These are phyloP conservation scores for Oryctes rhinoceros DNA, from an alignment of 1,140 invertebrate species.

Conservation along the genomic window DNA sequence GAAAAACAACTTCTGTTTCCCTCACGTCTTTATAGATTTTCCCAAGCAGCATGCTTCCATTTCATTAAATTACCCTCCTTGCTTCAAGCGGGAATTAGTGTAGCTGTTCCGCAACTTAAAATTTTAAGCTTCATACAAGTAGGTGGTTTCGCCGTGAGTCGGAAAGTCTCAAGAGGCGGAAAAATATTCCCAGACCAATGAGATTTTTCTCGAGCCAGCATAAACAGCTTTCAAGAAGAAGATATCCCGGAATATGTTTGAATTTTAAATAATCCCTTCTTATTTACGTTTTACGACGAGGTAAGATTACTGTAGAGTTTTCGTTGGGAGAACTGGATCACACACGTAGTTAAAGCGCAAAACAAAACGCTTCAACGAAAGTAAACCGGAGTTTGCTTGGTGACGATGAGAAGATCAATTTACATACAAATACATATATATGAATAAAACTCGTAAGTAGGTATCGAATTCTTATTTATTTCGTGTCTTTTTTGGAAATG, in stretches of 20 bases:
- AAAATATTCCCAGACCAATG: slow-evolving; percentile 19
- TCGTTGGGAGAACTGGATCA: background rate
- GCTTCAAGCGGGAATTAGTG: slow-evolving; percentile 29
- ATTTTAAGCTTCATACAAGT: slow-evolving; percentile 24
- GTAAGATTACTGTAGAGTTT: background rate
- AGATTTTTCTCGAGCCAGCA: slow-evolving; percentile 19
- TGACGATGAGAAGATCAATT: too few relatives aligned
- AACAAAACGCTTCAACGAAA: too few relatives aligned
- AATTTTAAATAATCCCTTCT: slow-evolving; percentile 22
- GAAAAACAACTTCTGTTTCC: background rate
- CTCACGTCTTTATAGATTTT: background rate
- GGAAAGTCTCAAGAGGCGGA: slow-evolving; percentile 25
- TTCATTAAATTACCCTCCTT: slow-evolving; percentile 27
- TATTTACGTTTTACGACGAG: slow-evolving; percentile 16
- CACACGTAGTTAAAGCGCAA: too few relatives aligned
- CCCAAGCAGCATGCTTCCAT: slow-evolving; percentile 9
- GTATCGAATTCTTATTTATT: too few relatives aligned
- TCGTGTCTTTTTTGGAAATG: too few relatives aligned
- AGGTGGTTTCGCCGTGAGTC: slow-evolving; percentile 3
- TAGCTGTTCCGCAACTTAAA: slow-evolving; percentile 16
- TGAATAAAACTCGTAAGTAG: too few relatives aligned
- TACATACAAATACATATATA: too few relatives aligned
- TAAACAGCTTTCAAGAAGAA: slow-evolving; percentile 27
- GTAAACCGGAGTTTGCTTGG: too few relatives aligned
- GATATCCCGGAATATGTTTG: slow-evolving; percentile 30